Evolutionary conservation across 2,888 invertebrate species (phyloP), one percentile per base, ranked within the genome.

Genomic region (Himalopsyche tibetana): DNA sequence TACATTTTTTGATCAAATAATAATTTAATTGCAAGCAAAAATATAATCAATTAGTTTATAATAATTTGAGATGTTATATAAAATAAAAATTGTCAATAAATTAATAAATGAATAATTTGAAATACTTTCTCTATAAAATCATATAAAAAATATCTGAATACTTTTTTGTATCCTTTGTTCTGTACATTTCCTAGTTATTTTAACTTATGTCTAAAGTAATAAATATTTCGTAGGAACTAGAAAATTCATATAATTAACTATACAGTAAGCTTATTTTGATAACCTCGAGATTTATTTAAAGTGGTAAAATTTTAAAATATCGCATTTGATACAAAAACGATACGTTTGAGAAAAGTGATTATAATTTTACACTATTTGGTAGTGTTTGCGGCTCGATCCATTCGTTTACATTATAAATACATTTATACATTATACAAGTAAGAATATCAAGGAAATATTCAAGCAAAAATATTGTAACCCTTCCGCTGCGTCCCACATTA

Each of bases 181-280:
- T 80, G 38, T 63, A 63, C 63, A 63, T 63, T 63, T 63, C 63
- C 63, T 63, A 63, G 63, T 63, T 63, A 63, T 9, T 9, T 19
- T 63, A 63, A 63, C 63, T 63, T 63, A 56, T 0, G 15, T 63
- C n/a, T 63, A 63, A 63, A 63, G 63, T 63, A 63, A 86, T 86
- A 86, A 86, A 86, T 86, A 84, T 81, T 86, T 86, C 86, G 84
- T 84, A 86, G 86, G 86, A 86, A 86, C 86, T 84, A 86, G 83
- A 82, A 45, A 80, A 83, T 81, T 86, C 80, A 45, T 81, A 56
- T 85, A 83, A 55, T 80, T 63, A 63, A 63, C 28, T 63, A 63
- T 63, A 63, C 63, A 63, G 2, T 63, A 63, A 28, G 63, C 63
- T 63, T n/a, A 63, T 63, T 19, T 19, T 63, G 19, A 63, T 63